These are phyloP conservation scores for Conopomorpha cramerella DNA, from an alignment of 1,140 invertebrate species.

Conservation along the genomic window DNA sequence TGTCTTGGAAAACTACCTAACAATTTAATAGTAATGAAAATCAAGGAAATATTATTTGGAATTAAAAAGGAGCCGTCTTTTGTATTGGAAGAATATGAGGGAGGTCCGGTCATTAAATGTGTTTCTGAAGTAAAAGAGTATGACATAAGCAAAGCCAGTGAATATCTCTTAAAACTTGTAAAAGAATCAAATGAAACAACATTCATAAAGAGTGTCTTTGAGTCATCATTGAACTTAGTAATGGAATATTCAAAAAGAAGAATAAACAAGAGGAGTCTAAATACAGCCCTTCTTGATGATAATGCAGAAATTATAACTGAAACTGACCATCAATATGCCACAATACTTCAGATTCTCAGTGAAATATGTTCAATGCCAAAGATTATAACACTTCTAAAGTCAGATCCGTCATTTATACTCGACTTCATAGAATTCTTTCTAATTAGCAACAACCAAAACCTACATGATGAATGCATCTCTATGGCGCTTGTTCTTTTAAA, in stretches of 20 bases:
- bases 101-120: slow-evolving; percentile 33
- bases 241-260: slow-evolving; percentile 18
- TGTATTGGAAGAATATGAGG: slow-evolving; percentile 37
- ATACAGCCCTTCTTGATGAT: slow-evolving; percentile 27
- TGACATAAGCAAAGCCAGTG: slow-evolving; percentile 15
- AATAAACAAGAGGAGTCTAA: slow-evolving; percentile 13
- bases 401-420: slow-evolving; percentile 28
- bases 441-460: slow-evolving; percentile 14
- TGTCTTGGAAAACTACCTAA: slow-evolving; percentile 24
- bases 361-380: slow-evolving; percentile 33
- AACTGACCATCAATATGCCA: slow-evolving; percentile 30
- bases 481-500: slow-evolving; percentile 56
- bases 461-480: slow-evolving; percentile 45
- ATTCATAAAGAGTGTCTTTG: slow-evolving; percentile 20
- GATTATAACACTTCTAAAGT: slow-evolving; percentile 31
- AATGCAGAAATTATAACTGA: slow-evolving; percentile 31
- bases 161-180: slow-evolving; percentile 26
- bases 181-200: slow-evolving; percentile 12
- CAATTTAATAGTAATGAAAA: slow-evolving; percentile 11
- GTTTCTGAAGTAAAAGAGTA: slow-evolving; percentile 7
- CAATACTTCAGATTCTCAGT: slow-evolving; percentile 28
- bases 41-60: no score
- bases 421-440: slow-evolving; percentile 44
- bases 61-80: no score
- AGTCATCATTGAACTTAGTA: slow-evolving; percentile 21